phyloP scores from a whole-genome alignment of 2,888 invertebrate genomes.

The Orgyia antiqua region DNA sequence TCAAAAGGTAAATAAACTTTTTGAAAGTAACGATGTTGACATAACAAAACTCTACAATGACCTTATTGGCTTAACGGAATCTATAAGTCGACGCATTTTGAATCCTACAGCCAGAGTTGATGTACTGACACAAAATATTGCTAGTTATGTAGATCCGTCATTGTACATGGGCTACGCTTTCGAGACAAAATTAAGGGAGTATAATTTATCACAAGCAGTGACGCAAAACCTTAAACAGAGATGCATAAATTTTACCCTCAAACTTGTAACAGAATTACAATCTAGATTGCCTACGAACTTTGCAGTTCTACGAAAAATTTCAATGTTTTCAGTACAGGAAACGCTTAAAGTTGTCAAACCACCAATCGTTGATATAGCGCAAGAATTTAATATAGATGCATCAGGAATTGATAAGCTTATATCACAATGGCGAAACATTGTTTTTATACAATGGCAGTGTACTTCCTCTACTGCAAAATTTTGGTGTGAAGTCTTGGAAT shows the following conservation, averaged over 20 bases:
- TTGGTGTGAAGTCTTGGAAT: slow-evolving; percentile 4
- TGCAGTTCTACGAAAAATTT: neutral
- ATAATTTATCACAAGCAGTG: too few relatives aligned
- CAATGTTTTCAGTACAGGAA: slow-evolving; percentile 10
- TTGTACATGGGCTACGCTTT: too few relatives aligned
- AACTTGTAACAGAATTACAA: slow-evolving; percentile 11
- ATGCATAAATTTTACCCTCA: slow-evolving; percentile 17
- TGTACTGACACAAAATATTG: too few relatives aligned
- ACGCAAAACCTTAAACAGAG: slow-evolving; percentile 2
- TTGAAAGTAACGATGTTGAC: too few relatives aligned
- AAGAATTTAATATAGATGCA: slow-evolving; percentile 7
- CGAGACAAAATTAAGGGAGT: too few relatives aligned
- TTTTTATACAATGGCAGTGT: slow-evolving; percentile 6
- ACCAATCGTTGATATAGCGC: slow-evolving; percentile 3
- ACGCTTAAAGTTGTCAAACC: slow-evolving; percentile 7
- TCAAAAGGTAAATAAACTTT: too few relatives aligned
- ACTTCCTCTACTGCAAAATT: slow-evolving; percentile 5
- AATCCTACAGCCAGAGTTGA: too few relatives aligned
- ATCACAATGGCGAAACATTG: slow-evolving; percentile 12
- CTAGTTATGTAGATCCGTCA: too few relatives aligned
- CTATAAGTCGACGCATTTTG: too few relatives aligned
- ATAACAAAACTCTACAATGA: too few relatives aligned
- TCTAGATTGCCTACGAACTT: slow-evolving; percentile 11
- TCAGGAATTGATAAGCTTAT: slow-evolving; percentile 9
- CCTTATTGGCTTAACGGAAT: too few relatives aligned